Percentiles rank a stretch among this genome's conserved stretches.
Conservation (phyloP, 2,113 vertebrate genomes). For the Heterotilapia buettikoferi region DNA sequence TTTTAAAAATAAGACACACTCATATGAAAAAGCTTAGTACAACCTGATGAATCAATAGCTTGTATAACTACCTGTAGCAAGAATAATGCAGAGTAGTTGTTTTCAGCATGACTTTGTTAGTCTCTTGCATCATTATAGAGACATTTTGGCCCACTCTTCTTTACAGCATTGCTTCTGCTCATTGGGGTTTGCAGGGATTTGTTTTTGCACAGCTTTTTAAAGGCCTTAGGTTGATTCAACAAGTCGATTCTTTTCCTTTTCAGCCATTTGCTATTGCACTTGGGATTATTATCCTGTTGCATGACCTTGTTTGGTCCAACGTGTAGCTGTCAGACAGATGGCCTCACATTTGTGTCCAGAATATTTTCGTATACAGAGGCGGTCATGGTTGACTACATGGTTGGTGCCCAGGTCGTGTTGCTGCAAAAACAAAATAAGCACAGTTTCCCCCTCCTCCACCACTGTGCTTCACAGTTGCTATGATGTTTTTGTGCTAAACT, state of each 20-base stretch:
- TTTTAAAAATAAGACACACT: no score
- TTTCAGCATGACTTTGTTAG: not conserved
- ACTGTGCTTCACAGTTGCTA: not conserved
- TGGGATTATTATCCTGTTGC: not conserved
- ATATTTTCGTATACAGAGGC: not conserved
- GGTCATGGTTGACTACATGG: not conserved
- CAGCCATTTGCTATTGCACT: not conserved
- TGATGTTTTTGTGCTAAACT: not conserved
- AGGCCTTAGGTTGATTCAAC: not conserved
- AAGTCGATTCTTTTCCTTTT: not conserved
- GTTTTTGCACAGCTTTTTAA: not conserved
- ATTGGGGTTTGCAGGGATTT: not conserved
- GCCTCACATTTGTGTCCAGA: not conserved
- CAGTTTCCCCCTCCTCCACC: not conserved
- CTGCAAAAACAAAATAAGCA: not conserved
- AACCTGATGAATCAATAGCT: not conserved
- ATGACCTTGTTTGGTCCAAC: not conserved
- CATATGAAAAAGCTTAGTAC: not conserved
- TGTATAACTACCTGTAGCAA: not conserved
- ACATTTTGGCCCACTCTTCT: not conserved
- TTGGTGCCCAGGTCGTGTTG: not conserved
- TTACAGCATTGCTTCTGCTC: not conserved
- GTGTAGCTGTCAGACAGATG: not conserved
- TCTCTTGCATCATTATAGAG: not conserved
- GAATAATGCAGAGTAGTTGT: not conserved